Conservation (phyloP, 2,888 invertebrate genomes). For the Diaprepes abbreviatus region DNA sequence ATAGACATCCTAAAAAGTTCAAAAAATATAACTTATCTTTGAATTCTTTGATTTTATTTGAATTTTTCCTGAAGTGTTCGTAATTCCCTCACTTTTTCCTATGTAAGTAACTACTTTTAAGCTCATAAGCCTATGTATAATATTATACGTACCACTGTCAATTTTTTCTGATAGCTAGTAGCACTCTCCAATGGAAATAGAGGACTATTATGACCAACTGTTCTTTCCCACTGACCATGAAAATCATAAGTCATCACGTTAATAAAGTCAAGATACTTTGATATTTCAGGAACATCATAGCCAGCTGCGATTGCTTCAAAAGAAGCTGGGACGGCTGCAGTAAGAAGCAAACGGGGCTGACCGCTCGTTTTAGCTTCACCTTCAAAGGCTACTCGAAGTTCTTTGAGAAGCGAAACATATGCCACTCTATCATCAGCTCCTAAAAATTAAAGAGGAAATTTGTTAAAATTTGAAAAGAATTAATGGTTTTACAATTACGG, state of each 20-base stretch:
- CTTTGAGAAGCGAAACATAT: slow-evolving; percentile 87
- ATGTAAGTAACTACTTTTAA: no score
- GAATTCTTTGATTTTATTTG: no score
- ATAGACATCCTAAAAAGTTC: no score
- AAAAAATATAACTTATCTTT: no score
- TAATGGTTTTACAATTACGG: no score
- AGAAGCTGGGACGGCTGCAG: slow-evolving; percentile 93
- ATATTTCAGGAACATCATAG: slow-evolving; percentile 93
- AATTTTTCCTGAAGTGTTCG: no score
- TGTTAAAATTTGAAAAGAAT: no score
- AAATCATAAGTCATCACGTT: slow-evolving; percentile 95
- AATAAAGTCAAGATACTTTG: slow-evolving; percentile 93
- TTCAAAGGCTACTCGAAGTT: slow-evolving; percentile 91
- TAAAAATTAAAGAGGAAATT: no score
- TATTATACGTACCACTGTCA: slow-evolving; percentile 91
- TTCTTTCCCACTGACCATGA: slow-evolving; percentile 95
- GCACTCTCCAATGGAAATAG: slow-evolving; percentile 90
- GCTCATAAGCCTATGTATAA: no score
- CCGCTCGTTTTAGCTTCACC: slow-evolving; percentile 84
- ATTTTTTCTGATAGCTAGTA: slow-evolving; percentile 91
- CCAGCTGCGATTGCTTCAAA: slow-evolving; percentile 95
- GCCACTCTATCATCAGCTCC: slow-evolving; percentile 87
- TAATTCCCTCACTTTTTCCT: no score
- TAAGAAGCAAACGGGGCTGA: slow-evolving; percentile 75
- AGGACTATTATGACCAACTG: slow-evolving; percentile 94